These are phyloP conservation scores for Proterorhinus semilunaris DNA, from an alignment of 2,113 vertebrate genomes.

Conservation along the genomic window DNA sequence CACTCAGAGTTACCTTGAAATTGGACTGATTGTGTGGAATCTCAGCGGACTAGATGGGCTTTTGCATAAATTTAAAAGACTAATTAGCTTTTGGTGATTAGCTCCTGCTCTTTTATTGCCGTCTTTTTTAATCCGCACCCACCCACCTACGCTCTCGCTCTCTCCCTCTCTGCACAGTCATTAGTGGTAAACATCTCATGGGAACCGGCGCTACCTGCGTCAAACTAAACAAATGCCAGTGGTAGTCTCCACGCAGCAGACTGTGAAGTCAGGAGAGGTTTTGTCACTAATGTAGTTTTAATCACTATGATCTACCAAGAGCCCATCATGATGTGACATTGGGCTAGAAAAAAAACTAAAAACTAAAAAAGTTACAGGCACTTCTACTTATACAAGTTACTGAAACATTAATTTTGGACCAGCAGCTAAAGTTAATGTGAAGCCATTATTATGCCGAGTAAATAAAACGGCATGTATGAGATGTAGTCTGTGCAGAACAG, in stretches of 20 bases:
- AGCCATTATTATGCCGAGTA: constrained; percentile 27
- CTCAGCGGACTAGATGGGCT: constrained; percentile 44
- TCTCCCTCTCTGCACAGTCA: constrained; percentile 45
- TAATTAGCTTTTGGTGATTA: constrained; percentile 68
- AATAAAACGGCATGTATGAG: no score
- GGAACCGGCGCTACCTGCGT: constrained; percentile 56
- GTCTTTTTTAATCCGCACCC: constrained; percentile 56
- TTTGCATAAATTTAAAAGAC: constrained; percentile 66
- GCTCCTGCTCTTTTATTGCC: constrained; percentile 55
- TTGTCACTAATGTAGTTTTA: constrained; percentile 58
- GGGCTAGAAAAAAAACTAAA: no score
- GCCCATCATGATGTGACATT: constrained; percentile 16
- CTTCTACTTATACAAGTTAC: constrained; percentile 23
- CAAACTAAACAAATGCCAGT: constrained; percentile 63
- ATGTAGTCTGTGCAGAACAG: neutral
- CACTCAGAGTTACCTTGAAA: constrained; percentile 48
- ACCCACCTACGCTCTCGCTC: constrained; percentile 44
- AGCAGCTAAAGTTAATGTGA: constrained; percentile 32
- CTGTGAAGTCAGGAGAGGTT: constrained; percentile 40
- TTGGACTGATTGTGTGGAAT: constrained; percentile 53
- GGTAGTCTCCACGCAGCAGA: constrained; percentile 41
- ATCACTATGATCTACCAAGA: constrained; percentile 54
- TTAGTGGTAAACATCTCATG: constrained; percentile 51
- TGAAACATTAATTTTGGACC: constrained; percentile 25
- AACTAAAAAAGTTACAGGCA: neutral